Base-by-base conservation (phyloP, 2,113 vertebrate species). In the Burhinus bistriatus region DNA sequence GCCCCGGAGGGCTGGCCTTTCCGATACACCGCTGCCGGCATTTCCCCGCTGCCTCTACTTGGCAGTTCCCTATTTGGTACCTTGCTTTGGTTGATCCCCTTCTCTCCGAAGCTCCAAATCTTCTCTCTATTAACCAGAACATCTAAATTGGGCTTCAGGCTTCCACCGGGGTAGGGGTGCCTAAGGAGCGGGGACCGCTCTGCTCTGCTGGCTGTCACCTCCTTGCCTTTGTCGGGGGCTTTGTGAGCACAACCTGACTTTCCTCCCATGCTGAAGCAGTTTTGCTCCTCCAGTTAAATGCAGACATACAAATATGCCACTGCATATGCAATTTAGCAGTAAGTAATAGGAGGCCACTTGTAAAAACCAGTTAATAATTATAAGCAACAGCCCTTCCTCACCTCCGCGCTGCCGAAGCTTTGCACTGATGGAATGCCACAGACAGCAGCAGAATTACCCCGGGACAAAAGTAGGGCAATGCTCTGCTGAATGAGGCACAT, bases 41-140 rank as follows among this genome's bases (percentile, higher is more conserved):
- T 22, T 22, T 29, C 62, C 38, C 49, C 2, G 3, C 25, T 2
- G 1, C 30, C 3, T 1, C 32, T 4, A 13, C n/a, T 26, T 5
- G 66, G 55, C 1, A 11, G 21, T 55, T 32, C 32, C 70, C 72
- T 16, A 1, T 12, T 42, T 0, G 5, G 36, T 11, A 16, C 12
- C 25, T 17, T 29, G 29, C 57, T 80, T 45, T 47, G 22, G 5
- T 13, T 11, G 20, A 7, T 30, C 21, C 36, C 38, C 32, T 45
- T 45, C 79, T 12, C 30, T 7, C 51, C 5, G 23, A 38, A 40
- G 47, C 20, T 47, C 47, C 38, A 7, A 7, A 16, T 54, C 6
- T n/a, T 42, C 36, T 70, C n/a, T 22, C 18, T 30, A 1, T 25
- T 19, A 25, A 30, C 32, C 47, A 36, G n/a, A 57, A 32, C 3